These are phyloP conservation scores for Psittacula cyanocephala DNA, from an alignment of 2,113 vertebrate genomes.

Conservation along the genomic window DNA sequence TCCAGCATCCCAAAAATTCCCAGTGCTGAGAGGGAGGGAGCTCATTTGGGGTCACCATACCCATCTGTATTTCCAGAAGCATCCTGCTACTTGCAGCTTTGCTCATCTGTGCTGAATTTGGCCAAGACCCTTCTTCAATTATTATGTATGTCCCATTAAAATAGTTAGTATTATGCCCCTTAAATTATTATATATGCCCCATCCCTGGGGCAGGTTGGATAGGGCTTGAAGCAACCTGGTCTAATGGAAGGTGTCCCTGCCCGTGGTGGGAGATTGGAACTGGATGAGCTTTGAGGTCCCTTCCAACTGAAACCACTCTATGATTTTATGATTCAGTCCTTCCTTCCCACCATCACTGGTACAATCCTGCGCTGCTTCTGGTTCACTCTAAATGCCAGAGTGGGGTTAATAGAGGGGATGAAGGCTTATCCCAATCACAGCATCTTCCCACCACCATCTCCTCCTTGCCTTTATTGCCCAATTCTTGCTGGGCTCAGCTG, in stretches of 20 bases:
- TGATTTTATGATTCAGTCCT: background rate
- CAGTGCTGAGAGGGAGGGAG: background rate
- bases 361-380: background rate
- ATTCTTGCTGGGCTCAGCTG: background rate
- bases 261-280: background rate
- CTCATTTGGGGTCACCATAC: background rate
- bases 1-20: background rate
- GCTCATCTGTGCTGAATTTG: background rate
- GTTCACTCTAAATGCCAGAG: background rate
- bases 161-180: background rate
- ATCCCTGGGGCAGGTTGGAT: background rate
- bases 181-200: background rate
- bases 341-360: accelerated
- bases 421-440: background rate
- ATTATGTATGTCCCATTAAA: background rate
- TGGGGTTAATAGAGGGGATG: too few relatives aligned
- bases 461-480: background rate
- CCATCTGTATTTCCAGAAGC: background rate
- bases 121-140: background rate
- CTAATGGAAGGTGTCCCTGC: background rate
- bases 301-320: background rate
- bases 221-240: background rate
- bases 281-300: background rate
- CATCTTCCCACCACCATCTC: background rate
- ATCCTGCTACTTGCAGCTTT: background rate